Base-by-base conservation (phyloP, 2,797 vertebrate genomes). In the Spinus olivaceus region DNA sequence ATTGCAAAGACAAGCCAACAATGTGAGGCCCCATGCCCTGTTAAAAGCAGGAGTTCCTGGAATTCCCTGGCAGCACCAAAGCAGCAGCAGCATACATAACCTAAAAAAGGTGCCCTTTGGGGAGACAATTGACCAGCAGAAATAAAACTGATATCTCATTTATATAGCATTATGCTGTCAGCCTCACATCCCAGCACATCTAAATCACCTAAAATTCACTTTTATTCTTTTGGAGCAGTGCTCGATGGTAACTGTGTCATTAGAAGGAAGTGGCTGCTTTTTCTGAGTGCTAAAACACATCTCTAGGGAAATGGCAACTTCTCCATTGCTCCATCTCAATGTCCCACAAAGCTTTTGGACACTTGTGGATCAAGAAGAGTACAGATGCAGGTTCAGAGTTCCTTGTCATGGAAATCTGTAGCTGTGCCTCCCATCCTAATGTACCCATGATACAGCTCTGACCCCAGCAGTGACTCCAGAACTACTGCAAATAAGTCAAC, bases 11-110 rank as follows among this genome's bases (percentile, higher is more conserved):
- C 88, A 78, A 96, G 94, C 92, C 92, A 96, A 87, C 32, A 82
- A 17, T 0, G 0, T 25, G 44, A 79, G 71, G 64, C 78, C 56
- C 24, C 0, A 0, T 73, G 90, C 37, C 78, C 66, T 80, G 56
- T 82, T 92, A 92, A 94, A 94, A 95, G 90, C 83, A 89, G 79
- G 49, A 78, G 72, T 96, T 95, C 95, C 94, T 92, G 96, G 92
- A 97, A 96, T 65, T 93, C 67, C 53, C 81, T 96, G 95, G 94
- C 93, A 96, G 81, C 50, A 80, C 83, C 74, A 64, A 67, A 88
- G 32, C 74, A 73, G 71, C 73, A 76, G 70, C n/a, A 32, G 49
- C 24, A 13, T 19, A 84, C 10, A 6, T 37, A 73, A 73, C 60
- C 33, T 50, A 6, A 49, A 72, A 71, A 60, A 88, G 49, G 12